Evolutionary conservation across 2,113 vertebrate species (phyloP).

Genomic region (Engraulis encrasicolus): DNA sequence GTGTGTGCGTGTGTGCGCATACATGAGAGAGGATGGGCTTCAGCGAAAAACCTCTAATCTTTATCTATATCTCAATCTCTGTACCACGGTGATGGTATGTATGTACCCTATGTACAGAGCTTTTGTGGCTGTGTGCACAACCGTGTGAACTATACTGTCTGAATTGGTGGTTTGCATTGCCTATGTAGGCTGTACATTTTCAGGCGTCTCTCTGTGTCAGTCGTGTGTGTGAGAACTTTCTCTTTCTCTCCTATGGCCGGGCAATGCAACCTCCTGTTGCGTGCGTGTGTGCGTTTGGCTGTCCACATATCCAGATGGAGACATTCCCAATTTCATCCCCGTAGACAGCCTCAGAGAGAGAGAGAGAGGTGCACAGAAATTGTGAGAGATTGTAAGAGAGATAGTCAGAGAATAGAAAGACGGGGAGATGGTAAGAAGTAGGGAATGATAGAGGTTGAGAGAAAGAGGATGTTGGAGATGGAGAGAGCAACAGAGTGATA

Average conservation of each 20-base stretch:
- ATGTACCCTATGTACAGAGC: no score
- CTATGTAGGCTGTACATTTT: neutral
- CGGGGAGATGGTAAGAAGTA: neutral
- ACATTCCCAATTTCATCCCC: constrained; percentile 33
- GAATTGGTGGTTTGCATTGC: neutral
- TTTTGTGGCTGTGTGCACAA: no score
- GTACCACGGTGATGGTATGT: no score
- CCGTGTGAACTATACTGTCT: neutral
- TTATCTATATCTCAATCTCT: no score
- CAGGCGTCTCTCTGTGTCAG: no score
- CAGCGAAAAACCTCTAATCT: no score
- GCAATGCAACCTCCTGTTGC: no score
- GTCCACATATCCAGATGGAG: constrained; percentile 38
- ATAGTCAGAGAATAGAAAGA: neutral
- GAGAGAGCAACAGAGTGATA: no score
- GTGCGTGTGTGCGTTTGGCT: neutral
- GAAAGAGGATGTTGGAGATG: no score
- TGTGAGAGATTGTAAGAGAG: neutral
- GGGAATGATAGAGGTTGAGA: no score
- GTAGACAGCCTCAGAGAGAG: constrained; percentile 17
- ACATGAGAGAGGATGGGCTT: neutral
- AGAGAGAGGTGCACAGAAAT: neutral
- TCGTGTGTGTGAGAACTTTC: neutral
- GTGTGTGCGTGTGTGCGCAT: neutral
- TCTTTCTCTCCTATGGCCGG: no score